Base-by-base conservation (phyloP, 2,797 vertebrate species). In the Gephyroberyx darwinii region DNA sequence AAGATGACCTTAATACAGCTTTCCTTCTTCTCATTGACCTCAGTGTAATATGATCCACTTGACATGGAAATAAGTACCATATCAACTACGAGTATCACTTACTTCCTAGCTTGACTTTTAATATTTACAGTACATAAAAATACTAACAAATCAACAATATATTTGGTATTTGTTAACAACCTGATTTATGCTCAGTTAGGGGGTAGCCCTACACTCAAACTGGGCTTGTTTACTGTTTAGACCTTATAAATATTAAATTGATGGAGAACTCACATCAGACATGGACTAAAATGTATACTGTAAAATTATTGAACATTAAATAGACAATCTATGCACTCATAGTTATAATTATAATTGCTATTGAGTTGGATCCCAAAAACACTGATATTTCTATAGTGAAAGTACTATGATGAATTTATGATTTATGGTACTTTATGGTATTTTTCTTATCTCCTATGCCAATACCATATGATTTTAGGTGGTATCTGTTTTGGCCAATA, bases 31-130 rank as follows among this genome's bases (percentile, higher is more conserved):
- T 63, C 41, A 16, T 5, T 60, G 57, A 63, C 65, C 56, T 54
- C 48, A 76, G 48, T 65, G 48, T 59, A 31, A 53, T 39, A 62
- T 22, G 51, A 67, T 20, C 22, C 20, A 43, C 16, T 4, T 30
- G 10, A 52, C 48, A 53, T 14, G 14, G n/a, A 35, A 16, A 45
- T 16, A 45, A 48, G 60, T 12, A 17, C 5, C 13, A 30, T 55
- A 50, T 47, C 50, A 45, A 48, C 22, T 13, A 31, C 3, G 39
- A 45, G 2, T 26, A 26, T 26, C 26, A 39, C 19, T 20, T 52
- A 2, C 10, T 13, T 41, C 10, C 39, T 16, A 16, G 13, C 16
- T 43, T 14, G 39, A 13, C 13, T 13, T 13, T 2, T 26, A 26
- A 2, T 13, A 41, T 41, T 13, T 13, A 13, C 2, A 13, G 39